Evolutionary conservation across 2,888 invertebrate genomes (phyloP).

Genomic region (Dolichopus griseipennis): DNA sequence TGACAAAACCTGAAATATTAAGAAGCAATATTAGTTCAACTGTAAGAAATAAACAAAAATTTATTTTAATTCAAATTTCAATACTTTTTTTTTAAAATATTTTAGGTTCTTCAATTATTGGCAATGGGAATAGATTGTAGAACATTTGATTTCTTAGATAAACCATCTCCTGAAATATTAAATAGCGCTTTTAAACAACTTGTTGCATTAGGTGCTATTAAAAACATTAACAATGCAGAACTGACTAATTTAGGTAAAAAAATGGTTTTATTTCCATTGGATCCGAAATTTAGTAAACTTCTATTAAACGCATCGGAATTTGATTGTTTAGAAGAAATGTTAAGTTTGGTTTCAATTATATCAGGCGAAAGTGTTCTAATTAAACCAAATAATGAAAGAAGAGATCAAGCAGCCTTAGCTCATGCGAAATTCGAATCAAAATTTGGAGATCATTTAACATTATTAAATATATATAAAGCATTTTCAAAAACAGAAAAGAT

Average conservation of each 20-base stretch:
- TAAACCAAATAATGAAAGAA: constrained; percentile 52
- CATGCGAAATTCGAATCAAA: constrained; percentile 72
- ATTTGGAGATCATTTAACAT: constrained; percentile 85
- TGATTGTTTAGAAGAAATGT: constrained; percentile 67
- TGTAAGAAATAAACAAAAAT: constrained; percentile 21
- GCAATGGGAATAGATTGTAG: constrained; percentile 73
- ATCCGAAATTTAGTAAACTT: constrained; percentile 79
- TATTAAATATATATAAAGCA: constrained; percentile 78
- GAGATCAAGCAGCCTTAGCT: constrained; percentile 65
- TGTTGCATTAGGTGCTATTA: constrained; percentile 63
- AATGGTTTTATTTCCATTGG: constrained; percentile 87
- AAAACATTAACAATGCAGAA: constrained; percentile 49
- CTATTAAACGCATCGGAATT: constrained; percentile 67
- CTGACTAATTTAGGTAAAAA: constrained; percentile 71
- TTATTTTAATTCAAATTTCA: background rate
- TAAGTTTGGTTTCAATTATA: constrained; percentile 78
- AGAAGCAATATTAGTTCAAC: constrained; percentile 51
- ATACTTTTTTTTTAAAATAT: constrained; percentile 31
- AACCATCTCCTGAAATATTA: constrained; percentile 66
- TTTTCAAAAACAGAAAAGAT: constrained; percentile 63
- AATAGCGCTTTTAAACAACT: constrained; percentile 56
- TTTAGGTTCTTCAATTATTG: constrained; percentile 72
- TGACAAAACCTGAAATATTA: constrained; percentile 80
- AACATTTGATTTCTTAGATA: constrained; percentile 84
- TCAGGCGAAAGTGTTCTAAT: constrained; percentile 82